These are phyloP conservation scores for Neosilurus hyrtlii DNA, from an alignment of 2,797 vertebrate genomes.

Conservation along the genomic window DNA sequence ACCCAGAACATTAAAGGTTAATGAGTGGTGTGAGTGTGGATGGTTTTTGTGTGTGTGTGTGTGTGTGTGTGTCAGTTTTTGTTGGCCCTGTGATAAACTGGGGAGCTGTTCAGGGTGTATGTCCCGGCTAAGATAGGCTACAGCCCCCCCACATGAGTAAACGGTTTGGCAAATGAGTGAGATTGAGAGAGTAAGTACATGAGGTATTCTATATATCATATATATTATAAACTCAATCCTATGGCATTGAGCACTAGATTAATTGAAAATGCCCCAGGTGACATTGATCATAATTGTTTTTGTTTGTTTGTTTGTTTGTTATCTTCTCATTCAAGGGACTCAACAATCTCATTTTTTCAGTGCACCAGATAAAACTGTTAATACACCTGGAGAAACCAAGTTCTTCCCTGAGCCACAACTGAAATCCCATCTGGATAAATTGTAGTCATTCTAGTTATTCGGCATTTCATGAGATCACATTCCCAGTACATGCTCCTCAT, in stretches of 20 bases:
- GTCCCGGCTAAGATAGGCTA: no score
- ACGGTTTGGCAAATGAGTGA: no score
- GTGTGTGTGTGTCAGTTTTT: no score
- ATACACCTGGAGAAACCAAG: background rate
- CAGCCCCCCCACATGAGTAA: no score
- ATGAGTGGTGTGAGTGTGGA: no score
- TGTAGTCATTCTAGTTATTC: background rate
- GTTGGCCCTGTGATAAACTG: no score
- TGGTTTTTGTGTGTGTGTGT: no score
- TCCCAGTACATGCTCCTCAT: background rate
- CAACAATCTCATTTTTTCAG: background rate
- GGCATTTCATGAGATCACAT: background rate
- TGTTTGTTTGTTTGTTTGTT: no score
- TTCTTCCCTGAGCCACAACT: background rate
- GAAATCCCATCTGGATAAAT: background rate
- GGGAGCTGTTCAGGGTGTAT: no score
- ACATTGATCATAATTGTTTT: background rate
- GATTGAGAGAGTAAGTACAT: background rate
- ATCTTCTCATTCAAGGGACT: background rate
- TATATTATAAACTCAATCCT: background rate
- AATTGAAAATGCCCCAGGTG: background rate
- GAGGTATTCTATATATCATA: background rate
- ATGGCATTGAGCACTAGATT: no score
- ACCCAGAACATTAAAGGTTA: no score
- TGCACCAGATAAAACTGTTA: background rate